A percentile compares a stretch with the other conserved stretches of the same genome.
These are phyloP conservation scores for Clarias fuscus DNA, from an alignment of 2,797 vertebrate genomes.

Conservation along the genomic window DNA sequence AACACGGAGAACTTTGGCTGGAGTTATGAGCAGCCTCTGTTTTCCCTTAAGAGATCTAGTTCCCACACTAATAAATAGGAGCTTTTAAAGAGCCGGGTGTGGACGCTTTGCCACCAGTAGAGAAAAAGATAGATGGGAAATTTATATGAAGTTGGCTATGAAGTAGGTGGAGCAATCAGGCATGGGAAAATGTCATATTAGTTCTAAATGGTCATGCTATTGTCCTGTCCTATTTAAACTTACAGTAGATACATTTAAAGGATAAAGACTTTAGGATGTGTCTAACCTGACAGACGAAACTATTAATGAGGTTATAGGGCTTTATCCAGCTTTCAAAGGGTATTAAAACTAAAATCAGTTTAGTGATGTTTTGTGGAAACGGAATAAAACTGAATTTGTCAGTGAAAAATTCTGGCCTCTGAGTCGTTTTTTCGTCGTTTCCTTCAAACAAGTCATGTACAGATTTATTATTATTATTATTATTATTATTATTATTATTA, in stretches of 20 bases:
- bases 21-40: neutral
- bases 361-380: neutral
- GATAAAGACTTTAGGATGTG: neutral
- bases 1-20: neutral
- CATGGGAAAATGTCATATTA: neutral
- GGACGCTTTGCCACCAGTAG: neutral
- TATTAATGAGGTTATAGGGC: neutral
- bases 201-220: neutral
- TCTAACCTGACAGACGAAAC: neutral
- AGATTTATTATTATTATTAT: neutral
- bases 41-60: neutral
- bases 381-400: neutral
- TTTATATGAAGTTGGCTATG: neutral
- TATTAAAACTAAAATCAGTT: neutral
- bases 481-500: no score
- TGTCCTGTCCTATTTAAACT: neutral
- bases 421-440: neutral
- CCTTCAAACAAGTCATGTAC: neutral
- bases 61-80: neutral
- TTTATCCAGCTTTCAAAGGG: neutral
- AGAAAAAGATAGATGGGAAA: neutral
- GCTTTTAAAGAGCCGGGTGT: neutral
- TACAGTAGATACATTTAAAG: neutral
- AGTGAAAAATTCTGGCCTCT: neutral
- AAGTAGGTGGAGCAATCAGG: neutral